Evolutionary conservation across 2,888 invertebrate species (phyloP), one percentile per base, ranked within the genome.

Genomic region (Pseudanteris insignis): DNA sequence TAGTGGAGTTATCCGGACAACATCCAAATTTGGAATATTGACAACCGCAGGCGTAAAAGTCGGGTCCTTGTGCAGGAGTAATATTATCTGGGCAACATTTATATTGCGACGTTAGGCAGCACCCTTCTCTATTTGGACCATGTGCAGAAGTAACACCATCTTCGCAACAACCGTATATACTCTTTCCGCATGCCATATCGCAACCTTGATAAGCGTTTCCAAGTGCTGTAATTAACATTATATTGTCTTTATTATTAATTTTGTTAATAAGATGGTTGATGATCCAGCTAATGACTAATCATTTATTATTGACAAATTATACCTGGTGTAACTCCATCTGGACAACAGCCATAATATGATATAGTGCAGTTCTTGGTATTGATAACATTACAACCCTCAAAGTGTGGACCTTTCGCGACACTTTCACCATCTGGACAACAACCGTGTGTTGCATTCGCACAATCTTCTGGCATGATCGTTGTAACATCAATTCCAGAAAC

Each of bases 1-100:
- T 82, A 0, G 91, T 92, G 26, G 82, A 79, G 57, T 91, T 89
- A 81, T 94, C 93, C 0, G 92, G 90, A 72, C 96, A 96, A 77
- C 96, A 96, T 0, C 93, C 90, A 70, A 87, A 91, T 10, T 85
- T 86, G 0, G 91, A 85, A 65, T 86, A 85, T 63, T 88, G 84
- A 71, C 96, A 96, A 8, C 88, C 89, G 71, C 94, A 94, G 10
- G 90, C 90, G 84, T 75, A 66, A 55, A 75, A 71, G 46, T 89
- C 85, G 0, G 91, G 89, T 61, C 96, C 96, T 61, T 86, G 84
- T 2, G 96, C 94, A 1, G 90, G 84, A 30, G 87, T 85, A 69
- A 90, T 86, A 73, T 94, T 91, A 74, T 97, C 96, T 0, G 91
- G 91, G 70, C 96, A 97, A 80, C 96, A 97, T n/a, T 94, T 93